Percentiles rank a stretch among this genome's conserved stretches.
These are phyloP conservation scores for Sebastes alutus DNA, from an alignment of 2,797 vertebrate species.

Conservation along the genomic window DNA sequence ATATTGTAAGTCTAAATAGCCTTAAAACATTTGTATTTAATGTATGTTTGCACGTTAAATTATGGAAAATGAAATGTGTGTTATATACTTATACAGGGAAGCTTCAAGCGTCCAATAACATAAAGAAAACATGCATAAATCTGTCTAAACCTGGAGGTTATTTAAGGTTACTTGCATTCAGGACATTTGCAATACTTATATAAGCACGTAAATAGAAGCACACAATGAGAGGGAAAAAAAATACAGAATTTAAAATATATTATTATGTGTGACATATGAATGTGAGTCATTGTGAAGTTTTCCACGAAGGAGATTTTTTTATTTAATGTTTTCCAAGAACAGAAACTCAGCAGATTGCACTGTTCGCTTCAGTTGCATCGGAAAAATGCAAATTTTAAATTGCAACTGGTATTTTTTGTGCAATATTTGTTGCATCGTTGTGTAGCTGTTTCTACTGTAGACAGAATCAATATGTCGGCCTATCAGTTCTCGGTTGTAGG, in stretches of 20 bases:
- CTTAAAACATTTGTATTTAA: background rate
- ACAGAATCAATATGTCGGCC: background rate
- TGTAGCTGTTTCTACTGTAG: background rate
- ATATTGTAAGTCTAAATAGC: background rate
- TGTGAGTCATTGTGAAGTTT: background rate
- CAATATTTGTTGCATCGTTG: background rate
- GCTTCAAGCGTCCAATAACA: background rate
- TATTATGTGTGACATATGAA: background rate
- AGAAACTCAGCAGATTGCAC: background rate
- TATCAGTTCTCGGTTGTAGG: background rate
- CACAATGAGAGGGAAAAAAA: background rate
- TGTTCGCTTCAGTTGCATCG: background rate
- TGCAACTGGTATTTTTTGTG: background rate
- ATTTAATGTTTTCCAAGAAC: background rate
- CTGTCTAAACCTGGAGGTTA: background rate
- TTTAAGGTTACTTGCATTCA: background rate
- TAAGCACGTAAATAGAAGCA: background rate
- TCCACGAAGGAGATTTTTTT: background rate
- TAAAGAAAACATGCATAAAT: background rate
- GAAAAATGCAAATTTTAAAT: background rate
- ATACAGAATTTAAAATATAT: background rate
- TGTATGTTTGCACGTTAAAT: background rate
- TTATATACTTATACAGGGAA: background rate
- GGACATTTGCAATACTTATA: background rate
- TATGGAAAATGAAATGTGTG: background rate